phyloP scores from a whole-genome alignment of 2,888 invertebrate species.

The Axea sp. region DNA sequence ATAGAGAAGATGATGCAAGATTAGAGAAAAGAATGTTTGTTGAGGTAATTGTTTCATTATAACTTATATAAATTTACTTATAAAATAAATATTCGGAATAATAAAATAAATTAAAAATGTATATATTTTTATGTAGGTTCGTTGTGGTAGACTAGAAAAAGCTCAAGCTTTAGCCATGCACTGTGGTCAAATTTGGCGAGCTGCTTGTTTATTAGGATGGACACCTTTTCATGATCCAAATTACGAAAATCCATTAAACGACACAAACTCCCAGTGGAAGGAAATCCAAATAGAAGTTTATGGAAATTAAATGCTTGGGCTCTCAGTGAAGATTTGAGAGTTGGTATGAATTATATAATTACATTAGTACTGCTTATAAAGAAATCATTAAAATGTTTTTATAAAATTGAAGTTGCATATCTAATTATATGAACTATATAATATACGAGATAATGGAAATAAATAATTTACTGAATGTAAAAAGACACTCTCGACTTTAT shows the following conservation, averaged over 20 bases:
- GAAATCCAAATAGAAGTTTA: constrained; percentile 89
- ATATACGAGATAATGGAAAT: too few species aligned
- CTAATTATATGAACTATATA: too few species aligned
- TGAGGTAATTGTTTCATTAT: constrained; percentile 67
- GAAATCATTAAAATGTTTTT: too few species aligned
- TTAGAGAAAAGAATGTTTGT: constrained; percentile 77
- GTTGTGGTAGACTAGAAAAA: constrained; percentile 92
- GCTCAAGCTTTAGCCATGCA: constrained; percentile 91
- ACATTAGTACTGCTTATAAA: too few species aligned
- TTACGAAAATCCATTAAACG: constrained; percentile 77
- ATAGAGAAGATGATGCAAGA: constrained; percentile 88
- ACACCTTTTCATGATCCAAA: constrained; percentile 92
- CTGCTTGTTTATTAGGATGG: constrained; percentile 95
- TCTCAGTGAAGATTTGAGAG: constrained; percentile 74
- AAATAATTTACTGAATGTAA: too few species aligned
- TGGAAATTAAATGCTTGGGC: constrained; percentile 89
- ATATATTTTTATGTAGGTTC: constrained; percentile 82
- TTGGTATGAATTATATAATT: constrained; percentile 65
- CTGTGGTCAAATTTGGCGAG: constrained; percentile 95
- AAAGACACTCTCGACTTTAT: too few species aligned
- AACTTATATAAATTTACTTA: not conserved
- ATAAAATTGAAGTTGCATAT: too few species aligned
- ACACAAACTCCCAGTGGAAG: constrained; percentile 84
- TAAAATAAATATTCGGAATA: too few species aligned
- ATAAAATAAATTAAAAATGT: not conserved